Evolutionary conservation across 2,888 invertebrate species (phyloP).

Genomic region (Laothoe populi): DNA sequence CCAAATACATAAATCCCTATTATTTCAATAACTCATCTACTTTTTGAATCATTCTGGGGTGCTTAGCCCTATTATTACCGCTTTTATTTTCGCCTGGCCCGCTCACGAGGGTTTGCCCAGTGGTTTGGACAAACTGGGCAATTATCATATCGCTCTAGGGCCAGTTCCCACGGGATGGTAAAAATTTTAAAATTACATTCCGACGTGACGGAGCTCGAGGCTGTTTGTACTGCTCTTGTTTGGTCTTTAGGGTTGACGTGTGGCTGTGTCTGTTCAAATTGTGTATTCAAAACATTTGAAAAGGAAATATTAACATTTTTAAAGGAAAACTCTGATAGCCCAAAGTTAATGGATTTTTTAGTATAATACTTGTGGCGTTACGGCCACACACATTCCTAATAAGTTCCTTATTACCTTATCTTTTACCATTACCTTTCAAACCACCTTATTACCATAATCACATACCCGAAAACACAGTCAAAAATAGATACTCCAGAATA

Average conservation of each 20-base stretch:
- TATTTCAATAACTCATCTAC: constrained; percentile 65
- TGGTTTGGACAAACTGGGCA: constrained; percentile 76
- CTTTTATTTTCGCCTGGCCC: constrained; percentile 61
- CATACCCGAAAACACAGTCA: too few species aligned
- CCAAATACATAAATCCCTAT: constrained; percentile 54
- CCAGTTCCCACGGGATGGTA: constrained; percentile 77
- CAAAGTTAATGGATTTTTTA: too few species aligned
- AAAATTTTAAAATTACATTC: constrained; percentile 73
- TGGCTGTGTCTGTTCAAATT: background rate
- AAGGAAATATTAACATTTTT: too few species aligned
- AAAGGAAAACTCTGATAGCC: too few species aligned
- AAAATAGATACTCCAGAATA: too few species aligned
- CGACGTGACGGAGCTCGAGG: constrained; percentile 72
- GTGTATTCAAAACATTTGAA: background rate
- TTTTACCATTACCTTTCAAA: too few species aligned
- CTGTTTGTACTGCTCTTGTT: constrained; percentile 46
- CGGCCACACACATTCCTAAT: too few species aligned
- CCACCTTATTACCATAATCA: too few species aligned
- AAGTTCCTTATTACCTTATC: too few species aligned
- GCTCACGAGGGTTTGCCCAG: constrained; percentile 62
- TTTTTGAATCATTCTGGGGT: constrained; percentile 48
- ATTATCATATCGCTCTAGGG: constrained; percentile 76
- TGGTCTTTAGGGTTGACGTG: background rate
- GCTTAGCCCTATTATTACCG: constrained; percentile 67
- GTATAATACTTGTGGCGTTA: too few species aligned